These are phyloP conservation scores for Patagioenas fasciata DNA, from an alignment of 2,113 vertebrate species.

Conservation along the genomic window DNA sequence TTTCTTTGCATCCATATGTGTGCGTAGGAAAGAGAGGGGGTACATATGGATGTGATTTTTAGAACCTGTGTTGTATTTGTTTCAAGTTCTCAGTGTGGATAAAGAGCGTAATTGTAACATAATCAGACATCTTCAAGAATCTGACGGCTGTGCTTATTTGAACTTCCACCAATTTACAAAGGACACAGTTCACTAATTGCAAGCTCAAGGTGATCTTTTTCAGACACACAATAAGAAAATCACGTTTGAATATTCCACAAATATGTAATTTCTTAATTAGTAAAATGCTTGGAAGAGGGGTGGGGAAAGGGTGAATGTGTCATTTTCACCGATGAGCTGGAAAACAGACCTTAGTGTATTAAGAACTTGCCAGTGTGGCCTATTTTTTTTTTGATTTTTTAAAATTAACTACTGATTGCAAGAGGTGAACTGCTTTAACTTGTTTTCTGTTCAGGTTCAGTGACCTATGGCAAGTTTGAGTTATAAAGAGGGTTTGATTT, in stretches of 20 bases:
- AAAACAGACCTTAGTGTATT: not conserved
- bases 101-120: not conserved
- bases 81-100: not conserved
- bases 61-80: not conserved
- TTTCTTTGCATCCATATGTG: not conserved
- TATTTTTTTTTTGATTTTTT: not conserved
- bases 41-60: not conserved
- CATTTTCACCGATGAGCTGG: not conserved
- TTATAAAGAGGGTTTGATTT: constrained; percentile 13
- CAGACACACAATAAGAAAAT: not conserved
- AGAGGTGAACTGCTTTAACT: not conserved
- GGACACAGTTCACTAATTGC: not conserved
- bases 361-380: constrained; percentile 15
- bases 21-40: not conserved
- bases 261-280: not conserved
- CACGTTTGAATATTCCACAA: not conserved
- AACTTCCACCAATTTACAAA: not conserved
- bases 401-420: constrained; percentile 12
- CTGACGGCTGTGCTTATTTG: constrained; percentile 56
- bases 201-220: not conserved
- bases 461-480: not conserved
- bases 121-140: constrained; percentile 60
- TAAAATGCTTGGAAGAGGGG: not conserved
- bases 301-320: not conserved
- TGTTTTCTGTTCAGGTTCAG: constrained; percentile 19